These are phyloP conservation scores for Pachymerium ferrugineum DNA, from an alignment of 2,888 invertebrate genomes.

Conservation along the genomic window DNA sequence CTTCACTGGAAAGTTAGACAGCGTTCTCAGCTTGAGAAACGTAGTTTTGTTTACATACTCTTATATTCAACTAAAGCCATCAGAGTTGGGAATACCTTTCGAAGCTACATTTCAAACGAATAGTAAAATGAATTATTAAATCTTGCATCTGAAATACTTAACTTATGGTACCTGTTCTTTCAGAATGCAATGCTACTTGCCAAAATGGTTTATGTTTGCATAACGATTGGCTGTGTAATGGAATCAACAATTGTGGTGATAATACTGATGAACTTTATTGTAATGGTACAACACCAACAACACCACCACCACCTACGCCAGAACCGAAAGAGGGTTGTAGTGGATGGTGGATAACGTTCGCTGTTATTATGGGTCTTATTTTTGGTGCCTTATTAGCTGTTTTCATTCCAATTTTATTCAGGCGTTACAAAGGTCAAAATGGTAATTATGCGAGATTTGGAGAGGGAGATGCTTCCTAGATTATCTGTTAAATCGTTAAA, in stretches of 20 bases:
- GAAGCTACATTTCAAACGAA: background rate
- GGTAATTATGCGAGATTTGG: background rate
- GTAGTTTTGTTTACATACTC: background rate
- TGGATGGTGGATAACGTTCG: background rate
- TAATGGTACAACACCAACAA: background rate
- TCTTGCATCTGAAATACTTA: background rate
- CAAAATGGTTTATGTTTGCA: background rate
- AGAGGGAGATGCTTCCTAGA: too few relatives aligned
- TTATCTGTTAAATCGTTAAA: too few relatives aligned
- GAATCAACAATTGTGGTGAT: slow-evolving; percentile 62
- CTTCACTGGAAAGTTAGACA: background rate
- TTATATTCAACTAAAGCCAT: background rate
- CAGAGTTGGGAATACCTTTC: too few relatives aligned
- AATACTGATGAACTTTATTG: slow-evolving; percentile 60
- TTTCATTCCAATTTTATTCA: background rate
- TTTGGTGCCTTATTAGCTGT: background rate
- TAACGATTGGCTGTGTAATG: slow-evolving; percentile 58
- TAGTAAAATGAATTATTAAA: background rate
- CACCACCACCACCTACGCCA: background rate
- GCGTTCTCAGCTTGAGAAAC: background rate
- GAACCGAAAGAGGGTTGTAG: background rate
- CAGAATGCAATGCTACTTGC: background rate
- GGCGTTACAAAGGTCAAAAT: background rate
- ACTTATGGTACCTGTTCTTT: too few relatives aligned
- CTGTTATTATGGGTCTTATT: background rate